Percentiles rank a stretch among this genome's conserved stretches.
phyloP scores from a whole-genome alignment of 2,113 vertebrate species.

The Grammomys surdaster region DNA sequence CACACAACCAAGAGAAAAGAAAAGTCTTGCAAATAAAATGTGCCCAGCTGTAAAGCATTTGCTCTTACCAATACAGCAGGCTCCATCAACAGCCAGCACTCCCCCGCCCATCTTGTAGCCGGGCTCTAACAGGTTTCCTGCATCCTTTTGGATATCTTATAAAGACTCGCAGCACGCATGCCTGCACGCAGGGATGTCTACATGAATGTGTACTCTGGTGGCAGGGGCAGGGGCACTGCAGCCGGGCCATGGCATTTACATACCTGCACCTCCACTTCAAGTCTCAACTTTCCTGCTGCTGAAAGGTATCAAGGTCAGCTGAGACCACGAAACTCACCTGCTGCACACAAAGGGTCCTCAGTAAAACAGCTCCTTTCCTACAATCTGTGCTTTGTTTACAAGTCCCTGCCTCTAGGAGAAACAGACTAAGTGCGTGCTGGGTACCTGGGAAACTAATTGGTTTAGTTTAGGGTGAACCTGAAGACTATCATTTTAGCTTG shows the following conservation, averaged over 20 bases:
- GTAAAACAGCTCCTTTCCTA: background rate
- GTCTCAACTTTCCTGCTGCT: background rate
- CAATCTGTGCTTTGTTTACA: background rate
- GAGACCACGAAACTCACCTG: background rate
- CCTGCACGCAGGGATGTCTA: accelerated
- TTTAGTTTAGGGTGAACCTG: background rate
- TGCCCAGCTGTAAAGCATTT: too few species aligned
- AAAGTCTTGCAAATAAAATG: background rate
- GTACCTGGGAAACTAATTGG: background rate
- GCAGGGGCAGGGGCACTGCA: background rate
- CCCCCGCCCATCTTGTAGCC: background rate
- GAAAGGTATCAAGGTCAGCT: background rate
- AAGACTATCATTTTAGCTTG: background rate
- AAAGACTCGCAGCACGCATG: too few species aligned
- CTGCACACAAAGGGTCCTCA: background rate
- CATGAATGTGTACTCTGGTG: background rate
- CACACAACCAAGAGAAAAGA: background rate
- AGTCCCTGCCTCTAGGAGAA: background rate
- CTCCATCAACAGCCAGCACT: accelerated
- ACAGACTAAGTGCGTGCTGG: background rate
- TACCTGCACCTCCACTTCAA: too few species aligned
- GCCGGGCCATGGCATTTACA: background rate
- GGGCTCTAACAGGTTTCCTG: background rate
- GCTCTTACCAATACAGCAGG: background rate
- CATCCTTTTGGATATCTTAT: background rate